Evolutionary conservation across 2,888 invertebrate genomes (phyloP).

Genomic region (Siphonodentalium dalli): DNA sequence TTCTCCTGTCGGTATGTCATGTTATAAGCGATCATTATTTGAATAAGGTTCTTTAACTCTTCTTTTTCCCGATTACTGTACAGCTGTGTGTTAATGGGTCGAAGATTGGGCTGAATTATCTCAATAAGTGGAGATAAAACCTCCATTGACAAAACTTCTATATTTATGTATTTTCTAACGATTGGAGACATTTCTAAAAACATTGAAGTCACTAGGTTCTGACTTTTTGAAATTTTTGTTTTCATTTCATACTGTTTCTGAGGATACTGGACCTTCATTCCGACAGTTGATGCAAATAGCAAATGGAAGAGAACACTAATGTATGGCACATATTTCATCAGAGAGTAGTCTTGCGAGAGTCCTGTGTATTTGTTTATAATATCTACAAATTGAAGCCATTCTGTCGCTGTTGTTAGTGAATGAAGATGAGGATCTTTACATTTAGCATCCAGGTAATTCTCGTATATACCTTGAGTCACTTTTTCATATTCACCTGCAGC

Average conservation of each 20-base stretch:
- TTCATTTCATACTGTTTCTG: constrained; percentile 79
- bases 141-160: constrained; percentile 72
- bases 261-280: constrained; percentile 81
- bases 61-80: constrained; percentile 78
- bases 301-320: constrained; percentile 83
- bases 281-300: constrained; percentile 75
- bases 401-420: constrained; percentile 71
- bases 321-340: constrained; percentile 80
- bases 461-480: constrained; percentile 81
- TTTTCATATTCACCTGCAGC: constrained; percentile 83
- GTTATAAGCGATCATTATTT: constrained; percentile 88
- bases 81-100: constrained; percentile 78
- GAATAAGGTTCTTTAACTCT: constrained; percentile 76
- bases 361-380: constrained; percentile 73
- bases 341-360: constrained; percentile 78
- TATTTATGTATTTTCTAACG: constrained; percentile 67
- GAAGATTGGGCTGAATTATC: constrained; percentile 77
- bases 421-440: constrained; percentile 67
- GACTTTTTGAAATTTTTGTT: constrained; percentile 43
- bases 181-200: constrained; percentile 71
- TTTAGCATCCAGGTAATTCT: constrained; percentile 77
- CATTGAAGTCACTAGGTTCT: constrained; percentile 55
- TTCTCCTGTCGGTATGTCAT: constrained; percentile 84
- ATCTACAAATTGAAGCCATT: constrained; percentile 85
- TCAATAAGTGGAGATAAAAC: constrained; percentile 76